These are phyloP conservation scores for Acanthurus lineatus DNA, from an alignment of 2,797 vertebrate genomes.

Conservation along the genomic window DNA sequence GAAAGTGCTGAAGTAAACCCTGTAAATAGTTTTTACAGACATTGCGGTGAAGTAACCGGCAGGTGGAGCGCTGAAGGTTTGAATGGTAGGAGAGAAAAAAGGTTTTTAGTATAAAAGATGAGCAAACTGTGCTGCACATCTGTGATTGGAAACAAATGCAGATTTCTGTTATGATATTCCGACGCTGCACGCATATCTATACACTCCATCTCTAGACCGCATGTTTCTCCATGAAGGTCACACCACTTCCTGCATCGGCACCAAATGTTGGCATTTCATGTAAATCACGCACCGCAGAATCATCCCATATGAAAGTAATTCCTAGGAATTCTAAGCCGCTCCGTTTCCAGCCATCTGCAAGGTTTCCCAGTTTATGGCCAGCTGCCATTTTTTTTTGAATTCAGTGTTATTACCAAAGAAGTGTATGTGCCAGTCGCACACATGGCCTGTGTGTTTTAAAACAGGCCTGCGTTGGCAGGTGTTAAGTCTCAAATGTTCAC, in stretches of 20 bases:
- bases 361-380: slow-evolving; percentile 5
- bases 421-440: slow-evolving; percentile 23
- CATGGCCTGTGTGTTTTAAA: slow-evolving; percentile 29
- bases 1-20: background rate
- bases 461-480: slow-evolving; percentile 52
- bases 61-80: slow-evolving; percentile 9
- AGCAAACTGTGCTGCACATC: no score
- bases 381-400: slow-evolving; percentile 30
- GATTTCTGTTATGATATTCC: background rate
- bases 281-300: background rate
- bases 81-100: background rate
- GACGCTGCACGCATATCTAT: background rate
- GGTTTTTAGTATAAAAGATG: no score
- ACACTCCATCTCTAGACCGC: background rate
- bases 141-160: background rate
- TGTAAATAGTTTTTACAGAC: background rate
- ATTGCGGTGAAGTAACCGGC: background rate
- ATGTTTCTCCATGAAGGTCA: background rate
- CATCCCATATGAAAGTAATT: slow-evolving; percentile 2
- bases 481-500: slow-evolving; percentile 65
- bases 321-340: background rate
- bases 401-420: slow-evolving; percentile 30
- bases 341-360: slow-evolving; percentile 21
- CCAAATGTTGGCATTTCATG: background rate
- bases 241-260: background rate